Base-by-base conservation (phyloP, 1,140 invertebrate species). In the Heterodera carotae region DNA sequence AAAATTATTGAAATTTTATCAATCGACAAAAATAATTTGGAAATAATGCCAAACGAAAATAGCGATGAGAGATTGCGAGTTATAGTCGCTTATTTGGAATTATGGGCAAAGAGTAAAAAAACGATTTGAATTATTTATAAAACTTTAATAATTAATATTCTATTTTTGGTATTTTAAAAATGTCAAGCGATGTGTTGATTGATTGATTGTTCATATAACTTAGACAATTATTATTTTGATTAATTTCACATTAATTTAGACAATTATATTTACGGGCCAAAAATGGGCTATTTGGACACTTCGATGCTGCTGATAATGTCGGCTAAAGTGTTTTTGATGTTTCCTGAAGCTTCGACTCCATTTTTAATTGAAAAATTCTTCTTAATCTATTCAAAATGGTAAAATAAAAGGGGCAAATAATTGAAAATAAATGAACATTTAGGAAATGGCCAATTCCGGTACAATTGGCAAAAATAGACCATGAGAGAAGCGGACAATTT, bases 361-460 rank as follows among this genome's bases (percentile, higher is more conserved):
- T 69, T 69, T 69, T 69, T 69, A 12, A 39, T 69, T 10, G 43
- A 69, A 25, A 69, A 69, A 69, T 69, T 29, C 12, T 69, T 69
- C 27, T 36, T 39, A n/a, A 12, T 69, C 10, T 69, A 69, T 69
- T 69, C 67, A 31, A 69, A 69, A 69, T 69, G 67, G 67, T 69
- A n/a, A 69, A 12, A 69, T 29, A 39, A 29, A 8, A 29, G 5
- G n/a, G n/a, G 6, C n/a, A 68, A 68, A 22, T 69, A 12, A 39
- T 69, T 29, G 10, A 2, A 69, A 69, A 29, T n/a, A 25, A 39
- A 25, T 33, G 2, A n/a, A n/a, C 10, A 29, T 39, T 39, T 31
- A 69, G 67, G 67, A 48, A 69, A 10, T 69, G 67, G 67, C 67
- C 67, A 29, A 69, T 39, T n/a, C 67, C 67, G 1, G 29, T 69